Percentiles rank a stretch among this genome's conserved stretches.
Conservation (phyloP, 2,113 vertebrate species). For the Riparia riparia region DNA sequence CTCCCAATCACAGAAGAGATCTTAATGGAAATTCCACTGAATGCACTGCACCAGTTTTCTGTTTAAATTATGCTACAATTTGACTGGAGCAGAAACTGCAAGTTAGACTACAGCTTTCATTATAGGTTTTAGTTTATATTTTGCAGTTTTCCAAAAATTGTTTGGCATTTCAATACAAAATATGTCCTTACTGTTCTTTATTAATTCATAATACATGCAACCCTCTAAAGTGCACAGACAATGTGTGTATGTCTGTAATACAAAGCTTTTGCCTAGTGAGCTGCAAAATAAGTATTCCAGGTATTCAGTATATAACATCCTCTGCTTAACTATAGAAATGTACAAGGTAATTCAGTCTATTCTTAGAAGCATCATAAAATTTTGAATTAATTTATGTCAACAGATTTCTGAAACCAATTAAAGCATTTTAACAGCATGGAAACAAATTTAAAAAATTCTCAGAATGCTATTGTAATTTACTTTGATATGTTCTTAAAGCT, state of each 20-base stretch:
- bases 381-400: constrained; percentile 14
- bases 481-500: constrained; percentile 40
- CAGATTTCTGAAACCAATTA: constrained; percentile 41
- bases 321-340: background rate
- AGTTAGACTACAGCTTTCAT: background rate
- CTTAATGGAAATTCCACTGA: background rate
- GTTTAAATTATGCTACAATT: background rate
- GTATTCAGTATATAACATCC: background rate
- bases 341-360: constrained; percentile 7
- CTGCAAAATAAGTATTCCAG: background rate
- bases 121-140: background rate
- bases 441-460: background rate
- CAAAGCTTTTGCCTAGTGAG: background rate
- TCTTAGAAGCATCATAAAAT: background rate
- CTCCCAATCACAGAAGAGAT: background rate
- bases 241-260: background rate
- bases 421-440: background rate
- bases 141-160: constrained; percentile 11
- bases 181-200: background rate
- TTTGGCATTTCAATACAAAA: background rate
- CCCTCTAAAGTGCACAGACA: background rate
- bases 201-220: background rate
- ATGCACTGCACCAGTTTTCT: background rate
- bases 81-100: background rate
- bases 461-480: constrained; percentile 26